These are phyloP conservation scores for Choristoneura fumiferana DNA, from an alignment of 1,140 invertebrate genomes.

Conservation along the genomic window DNA sequence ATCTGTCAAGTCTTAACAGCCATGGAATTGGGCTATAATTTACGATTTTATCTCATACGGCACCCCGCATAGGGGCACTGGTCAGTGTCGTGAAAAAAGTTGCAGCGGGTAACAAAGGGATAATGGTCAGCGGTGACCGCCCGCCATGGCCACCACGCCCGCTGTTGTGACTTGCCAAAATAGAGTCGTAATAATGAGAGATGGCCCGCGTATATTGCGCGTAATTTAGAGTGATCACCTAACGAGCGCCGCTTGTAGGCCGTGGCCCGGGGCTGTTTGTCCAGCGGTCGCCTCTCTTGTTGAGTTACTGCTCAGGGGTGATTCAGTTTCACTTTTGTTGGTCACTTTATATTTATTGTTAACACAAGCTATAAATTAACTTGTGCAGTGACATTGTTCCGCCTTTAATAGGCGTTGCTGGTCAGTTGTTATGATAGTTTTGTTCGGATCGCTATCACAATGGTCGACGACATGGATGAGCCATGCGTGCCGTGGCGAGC, in stretches of 20 bases:
- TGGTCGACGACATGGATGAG: background rate
- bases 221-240: conserved; percentile 63
- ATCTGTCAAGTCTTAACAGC: conserved; percentile 75
- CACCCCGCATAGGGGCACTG: conserved; percentile 69
- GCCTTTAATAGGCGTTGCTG: conserved; percentile 2
- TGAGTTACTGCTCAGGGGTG: conserved; percentile 45
- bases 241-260: conserved; percentile 48
- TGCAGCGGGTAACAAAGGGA: conserved; percentile 43
- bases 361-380: conserved; percentile 44
- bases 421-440: conserved; percentile 1
- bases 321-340: conserved; percentile 68
- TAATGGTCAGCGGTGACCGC: conserved; percentile 55
- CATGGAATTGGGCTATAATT: conserved; percentile 77
- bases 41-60: conserved; percentile 73
- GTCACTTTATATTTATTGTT: conserved; percentile 55
- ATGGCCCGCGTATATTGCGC: conserved; percentile 58
- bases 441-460: background rate
- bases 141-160: conserved; percentile 44
- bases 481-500: conserved; percentile 25
- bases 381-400: conserved; percentile 32
- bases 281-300: conserved; percentile 42
- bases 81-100: conserved; percentile 63
- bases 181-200: conserved; percentile 68
- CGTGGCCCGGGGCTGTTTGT: conserved; percentile 43
- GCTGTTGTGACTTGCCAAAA: conserved; percentile 71